Base-by-base conservation (phyloP, 2,113 vertebrate genomes). In the Tringa solitaria region DNA sequence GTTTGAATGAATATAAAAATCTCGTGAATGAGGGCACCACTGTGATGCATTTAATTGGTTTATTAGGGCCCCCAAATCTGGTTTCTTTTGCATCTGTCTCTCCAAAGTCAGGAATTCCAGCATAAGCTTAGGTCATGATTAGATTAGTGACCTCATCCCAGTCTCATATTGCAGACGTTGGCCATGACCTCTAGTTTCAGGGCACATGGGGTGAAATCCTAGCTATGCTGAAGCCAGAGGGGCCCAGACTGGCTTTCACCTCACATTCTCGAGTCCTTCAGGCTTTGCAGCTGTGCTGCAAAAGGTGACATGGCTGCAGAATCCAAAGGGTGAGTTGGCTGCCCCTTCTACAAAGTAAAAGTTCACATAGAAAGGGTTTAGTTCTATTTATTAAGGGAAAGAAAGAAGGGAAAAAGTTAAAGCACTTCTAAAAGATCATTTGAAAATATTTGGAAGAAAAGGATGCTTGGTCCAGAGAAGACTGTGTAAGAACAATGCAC, bases 121-220 rank as follows among this genome's bases (percentile, higher is more conserved):
- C n/a, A 72, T 26, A 81, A 79, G 15, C 60, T 96, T 90, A 92
- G 86, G 83, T 95, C 92, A 93, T 95, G 96, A 96, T 96, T 96
- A 95, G 96, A 96, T 96, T 96, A 94, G 92, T 96, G 95, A 95
- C 95, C 84, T 97, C 93, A 96, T 92, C 57, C 35, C 1, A 1
- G 65, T 90, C 80, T 97, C 96, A 79, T 64, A 33, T 97, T 96
- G 90, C 95, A 96, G 88, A 84, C 90, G 68, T 77, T 96, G 96
- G 83, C 92, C 76, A 1, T 93, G 96, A 97, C 96, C 95, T 96
- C 60, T 73, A 93, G 79, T 96, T 95, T 93, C 93, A 94, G 96
- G 94, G 92, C 95, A 95, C 93, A 61, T 41, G 65, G 95, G 91
- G 91, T 96, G 94, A 97, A 96, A 97, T 90, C 86, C 73, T 94